Evolutionary conservation across 2,888 invertebrate genomes (phyloP).

Genomic region (Ischnura elegans): DNA sequence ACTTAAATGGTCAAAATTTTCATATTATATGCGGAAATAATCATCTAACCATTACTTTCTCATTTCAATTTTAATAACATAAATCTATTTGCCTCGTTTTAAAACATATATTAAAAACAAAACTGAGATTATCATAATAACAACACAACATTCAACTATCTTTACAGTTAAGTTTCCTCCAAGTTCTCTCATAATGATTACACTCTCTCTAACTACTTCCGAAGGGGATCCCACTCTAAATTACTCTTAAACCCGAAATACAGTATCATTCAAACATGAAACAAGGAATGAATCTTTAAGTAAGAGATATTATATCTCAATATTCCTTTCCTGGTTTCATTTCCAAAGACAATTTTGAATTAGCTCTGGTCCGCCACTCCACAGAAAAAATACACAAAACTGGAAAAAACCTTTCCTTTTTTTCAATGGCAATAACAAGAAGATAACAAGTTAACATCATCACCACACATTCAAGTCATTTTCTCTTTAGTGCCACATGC

Average conservation of each 20-base stretch:
- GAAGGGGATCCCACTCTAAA: constrained; percentile 52
- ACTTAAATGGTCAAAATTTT: constrained; percentile 61
- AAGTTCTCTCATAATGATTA: constrained; percentile 66
- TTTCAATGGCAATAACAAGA: constrained; percentile 68
- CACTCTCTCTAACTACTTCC: constrained; percentile 66
- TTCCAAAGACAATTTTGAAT: constrained; percentile 66
- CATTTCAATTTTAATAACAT: constrained; percentile 52
- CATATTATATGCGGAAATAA: constrained; percentile 42
- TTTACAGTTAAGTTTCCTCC: constrained; percentile 63
- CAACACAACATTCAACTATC: constrained; percentile 66
- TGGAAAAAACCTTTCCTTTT: constrained; percentile 64
- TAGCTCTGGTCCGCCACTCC: constrained; percentile 64
- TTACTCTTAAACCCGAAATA: constrained; percentile 57
- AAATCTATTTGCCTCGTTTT: constrained; percentile 55
- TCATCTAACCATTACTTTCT: constrained; percentile 60
- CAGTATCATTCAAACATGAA: constrained; percentile 64
- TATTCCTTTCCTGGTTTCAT: constrained; percentile 64
- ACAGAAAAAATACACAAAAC: constrained; percentile 68
- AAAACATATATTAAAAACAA: constrained; percentile 67
- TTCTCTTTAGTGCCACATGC: constrained; percentile 24
- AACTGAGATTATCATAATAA: constrained; percentile 62
- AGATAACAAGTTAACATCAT: constrained; percentile 67
- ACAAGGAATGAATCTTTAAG: constrained; percentile 57
- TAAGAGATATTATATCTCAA: constrained; percentile 54
- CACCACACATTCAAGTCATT: constrained; percentile 46